phyloP scores from a whole-genome alignment of 2,888 invertebrate species.

The Dione juno region DNA sequence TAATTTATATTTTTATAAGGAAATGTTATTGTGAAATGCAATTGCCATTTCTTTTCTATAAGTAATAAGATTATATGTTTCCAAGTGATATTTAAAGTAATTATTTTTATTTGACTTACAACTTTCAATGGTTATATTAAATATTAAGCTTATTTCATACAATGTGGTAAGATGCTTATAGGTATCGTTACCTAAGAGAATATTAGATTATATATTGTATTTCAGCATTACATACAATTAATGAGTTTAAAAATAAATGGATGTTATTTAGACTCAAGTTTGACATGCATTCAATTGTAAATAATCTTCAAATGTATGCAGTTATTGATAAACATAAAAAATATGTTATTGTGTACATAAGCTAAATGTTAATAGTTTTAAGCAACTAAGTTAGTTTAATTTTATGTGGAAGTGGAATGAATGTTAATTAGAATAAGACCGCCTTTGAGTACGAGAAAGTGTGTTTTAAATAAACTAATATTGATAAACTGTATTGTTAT shows the following conservation, averaged over 20 bases:
- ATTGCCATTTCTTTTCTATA: conserved; percentile 13
- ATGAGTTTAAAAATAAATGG: not conserved
- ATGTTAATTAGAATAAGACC: conserved; percentile 42
- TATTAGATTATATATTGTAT: not conserved
- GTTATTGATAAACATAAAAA: conserved; percentile 21
- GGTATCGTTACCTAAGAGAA: conserved; percentile 20
- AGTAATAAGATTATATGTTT: conserved; percentile 4
- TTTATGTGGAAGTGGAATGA: conserved; percentile 25
- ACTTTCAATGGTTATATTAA: conserved; percentile 16
- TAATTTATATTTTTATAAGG: conserved; percentile 9
- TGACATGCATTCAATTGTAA: conserved; percentile 35
- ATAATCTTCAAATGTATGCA: conserved; percentile 35
- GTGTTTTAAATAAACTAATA: conserved; percentile 40
- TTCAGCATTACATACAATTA: not conserved
- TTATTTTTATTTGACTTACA: not conserved
- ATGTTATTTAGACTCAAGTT: not conserved
- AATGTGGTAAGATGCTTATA: conserved; percentile 3
- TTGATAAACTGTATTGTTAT: not conserved
- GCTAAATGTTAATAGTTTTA: conserved; percentile 33
- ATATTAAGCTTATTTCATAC: conserved; percentile 12
- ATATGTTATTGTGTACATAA: conserved; percentile 40
- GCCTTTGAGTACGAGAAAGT: conserved; percentile 39
- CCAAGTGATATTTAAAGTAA: conserved; percentile 9
- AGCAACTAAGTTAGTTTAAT: conserved; percentile 20
- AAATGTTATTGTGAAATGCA: not conserved